Conservation (phyloP, 2,113 vertebrate species). For the Ceyx cyanopectus region DNA sequence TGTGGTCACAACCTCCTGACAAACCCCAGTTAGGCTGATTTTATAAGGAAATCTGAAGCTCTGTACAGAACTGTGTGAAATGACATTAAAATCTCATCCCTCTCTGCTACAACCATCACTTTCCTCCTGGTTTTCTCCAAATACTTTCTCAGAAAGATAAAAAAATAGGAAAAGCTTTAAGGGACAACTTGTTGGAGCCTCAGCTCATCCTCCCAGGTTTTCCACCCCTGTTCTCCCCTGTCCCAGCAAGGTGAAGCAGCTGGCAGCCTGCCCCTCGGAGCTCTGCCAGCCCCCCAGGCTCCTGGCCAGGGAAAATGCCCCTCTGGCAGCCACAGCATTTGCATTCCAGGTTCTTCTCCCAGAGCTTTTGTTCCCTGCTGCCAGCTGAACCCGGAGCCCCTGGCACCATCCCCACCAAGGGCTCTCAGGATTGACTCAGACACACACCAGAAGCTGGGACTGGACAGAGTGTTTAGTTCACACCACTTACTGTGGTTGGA, state of each 20-base stretch:
- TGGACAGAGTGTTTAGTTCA: not conserved
- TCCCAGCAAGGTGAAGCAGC: not conserved
- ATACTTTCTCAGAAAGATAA: not conserved
- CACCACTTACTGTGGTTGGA: not conserved
- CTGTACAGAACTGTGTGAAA: not conserved
- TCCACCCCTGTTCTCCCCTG: not conserved
- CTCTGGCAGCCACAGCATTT: conserved; percentile 34
- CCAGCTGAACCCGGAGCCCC: conserved; percentile 14
- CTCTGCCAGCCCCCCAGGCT: not conserved
- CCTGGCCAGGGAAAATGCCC: not conserved
- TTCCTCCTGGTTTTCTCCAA: not conserved
- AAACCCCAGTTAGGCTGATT: not conserved
- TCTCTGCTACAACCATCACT: not conserved
- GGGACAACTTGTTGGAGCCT: not conserved
- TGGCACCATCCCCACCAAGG: conserved; percentile 2
- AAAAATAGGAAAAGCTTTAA: not conserved
- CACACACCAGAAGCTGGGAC: not conserved
- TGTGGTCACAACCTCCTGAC: not conserved
- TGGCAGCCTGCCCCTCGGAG: not conserved
- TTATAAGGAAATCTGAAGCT: not conserved
- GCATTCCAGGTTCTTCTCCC: conserved; percentile 8
- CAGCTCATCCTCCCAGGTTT: not conserved
- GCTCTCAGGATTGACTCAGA: not conserved
- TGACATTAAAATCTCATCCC: not conserved
- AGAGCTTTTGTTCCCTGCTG: conserved; percentile 28